Base-by-base conservation (phyloP, 1,140 invertebrate species). In the Chrysomallon squamiferum region DNA sequence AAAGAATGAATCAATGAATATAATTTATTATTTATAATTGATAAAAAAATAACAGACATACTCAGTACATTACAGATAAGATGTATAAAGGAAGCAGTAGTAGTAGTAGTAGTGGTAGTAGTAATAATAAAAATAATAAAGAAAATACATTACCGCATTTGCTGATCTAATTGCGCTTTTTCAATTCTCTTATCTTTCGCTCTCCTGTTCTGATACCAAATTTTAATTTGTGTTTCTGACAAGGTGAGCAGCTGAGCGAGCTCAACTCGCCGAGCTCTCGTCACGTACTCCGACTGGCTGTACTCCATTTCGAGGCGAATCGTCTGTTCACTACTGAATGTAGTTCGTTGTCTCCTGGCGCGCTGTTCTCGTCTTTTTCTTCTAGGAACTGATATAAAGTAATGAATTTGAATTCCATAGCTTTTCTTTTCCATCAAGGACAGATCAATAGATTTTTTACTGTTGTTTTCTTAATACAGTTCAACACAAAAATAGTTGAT, bases 171-270 rank as follows among this genome's bases (percentile, higher is more conserved):
- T 62, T 96, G 94, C 0, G 95, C 95, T 78, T 97, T 97, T 79
- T 98, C 95, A 65, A 98, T 95, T 56, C 95, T 88, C 85, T 97
- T 98, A 78, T 97, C 95, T 85, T 97, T 97, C 9, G 95, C 95
- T 70, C 95, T 87, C 54, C 95, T 88, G 84, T 98, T 97, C 85
- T 98, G 96, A 81, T 97, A 98, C 96, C 96, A 81, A 29, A 78
- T 79, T 62, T 80, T 82, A 62, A 81, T 80, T 61, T 83, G 78
- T 25, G 95, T 97, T 84, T 97, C 96, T 2, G 93, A 94, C 7
- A 98, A 87, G 52, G 89, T 87, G 27, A 97, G 83, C 0, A 90
- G 88, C 66, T 93, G 91, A 0, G 96, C 95, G 65, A 97, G 85
- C 85, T 97, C 95, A 80, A 92, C 93, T 38, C 79, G 54, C 73